Base-by-base conservation (phyloP, 2,888 invertebrate species). In the Xanthorhoe spadicearia region DNA sequence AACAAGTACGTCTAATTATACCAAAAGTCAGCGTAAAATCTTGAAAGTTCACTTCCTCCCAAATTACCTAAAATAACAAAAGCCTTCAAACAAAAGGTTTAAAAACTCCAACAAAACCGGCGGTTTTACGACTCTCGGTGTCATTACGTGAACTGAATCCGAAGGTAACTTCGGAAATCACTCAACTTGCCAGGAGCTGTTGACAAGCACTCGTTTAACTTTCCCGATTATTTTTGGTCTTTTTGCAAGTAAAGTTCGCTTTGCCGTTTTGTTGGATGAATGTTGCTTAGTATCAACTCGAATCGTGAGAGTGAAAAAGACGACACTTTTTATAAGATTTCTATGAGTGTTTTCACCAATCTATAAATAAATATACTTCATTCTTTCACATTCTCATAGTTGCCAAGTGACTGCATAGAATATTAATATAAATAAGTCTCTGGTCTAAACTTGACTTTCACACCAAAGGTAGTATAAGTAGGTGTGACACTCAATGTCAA, bases 181-280 rank as follows among this genome's bases (percentile, higher is more conserved):
- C 82, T 87, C 83, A 83, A 80, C 77, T 74, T 70, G 68, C 73
- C 76, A 74, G 75, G 65, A 81, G 75, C 75, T 81, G 84, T 82
- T 85, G 87, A 87, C 86, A 86, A 85, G 79, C 73, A 74, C 81
- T 85, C 82, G 82, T 83, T 83, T 76, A 88, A 88, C 84, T 87
- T 87, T 76, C 57, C 75, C 85, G 82, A 87, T 87, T 86, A 85
- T 68, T 61, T 68, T 68, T 64, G 53, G 50, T 13, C 57, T 64
- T 50, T 58, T 65, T 70, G 58, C 57, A 51, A 63, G 52, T 46
- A 53, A 46, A 15, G 15, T 46, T 46, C 52, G 15, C 19, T 57
- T 51, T 64, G 54, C 54, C 54, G 43, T 54, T 59, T 59, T 28
- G 38, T 0, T n/a, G 43, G 54, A 63, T 57, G 56, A 19, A 63